These are phyloP conservation scores for Prunella strophiata DNA, from an alignment of 2,797 vertebrate species.

Conservation along the genomic window DNA sequence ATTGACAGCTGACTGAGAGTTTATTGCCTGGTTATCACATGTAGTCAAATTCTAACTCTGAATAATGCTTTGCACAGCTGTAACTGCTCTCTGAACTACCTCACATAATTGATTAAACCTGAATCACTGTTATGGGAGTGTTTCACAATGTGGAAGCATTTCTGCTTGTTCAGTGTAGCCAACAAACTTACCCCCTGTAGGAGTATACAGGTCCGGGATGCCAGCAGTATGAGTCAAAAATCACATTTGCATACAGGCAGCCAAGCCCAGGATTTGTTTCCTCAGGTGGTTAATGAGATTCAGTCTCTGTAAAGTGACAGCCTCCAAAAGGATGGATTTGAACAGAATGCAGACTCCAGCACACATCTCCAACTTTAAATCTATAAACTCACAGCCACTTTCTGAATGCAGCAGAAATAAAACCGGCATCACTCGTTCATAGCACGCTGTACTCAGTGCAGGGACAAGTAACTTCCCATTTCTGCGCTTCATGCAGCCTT, in stretches of 20 bases:
- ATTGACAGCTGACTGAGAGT: not conserved
- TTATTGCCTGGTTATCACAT: constrained; percentile 35
- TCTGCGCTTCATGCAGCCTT: not conserved
- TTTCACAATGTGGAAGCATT: not conserved
- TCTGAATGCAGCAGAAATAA: not conserved
- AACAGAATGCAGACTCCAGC: accelerated
- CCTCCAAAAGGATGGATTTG: not conserved
- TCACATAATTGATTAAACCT: not conserved
- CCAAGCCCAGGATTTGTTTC: not conserved
- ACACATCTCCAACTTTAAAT: accelerated
- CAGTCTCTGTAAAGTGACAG: not conserved
- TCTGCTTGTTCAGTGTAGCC: not conserved
- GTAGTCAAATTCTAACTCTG: not conserved
- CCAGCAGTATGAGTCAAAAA: not conserved
- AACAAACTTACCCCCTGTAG: not conserved
- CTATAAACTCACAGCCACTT: not conserved
- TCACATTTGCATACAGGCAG: not conserved
- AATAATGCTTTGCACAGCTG: not conserved
- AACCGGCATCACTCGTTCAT: accelerated
- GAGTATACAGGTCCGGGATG: not conserved
- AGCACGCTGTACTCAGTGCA: accelerated
- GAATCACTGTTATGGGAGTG: not conserved
- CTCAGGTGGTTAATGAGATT: not conserved
- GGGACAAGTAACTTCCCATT: not conserved
- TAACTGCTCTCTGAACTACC: not conserved